Percentiles rank a stretch among this genome's conserved stretches.
These are phyloP conservation scores for Platycheirus rosarum DNA, from an alignment of 2,888 invertebrate species.

Conservation along the genomic window DNA sequence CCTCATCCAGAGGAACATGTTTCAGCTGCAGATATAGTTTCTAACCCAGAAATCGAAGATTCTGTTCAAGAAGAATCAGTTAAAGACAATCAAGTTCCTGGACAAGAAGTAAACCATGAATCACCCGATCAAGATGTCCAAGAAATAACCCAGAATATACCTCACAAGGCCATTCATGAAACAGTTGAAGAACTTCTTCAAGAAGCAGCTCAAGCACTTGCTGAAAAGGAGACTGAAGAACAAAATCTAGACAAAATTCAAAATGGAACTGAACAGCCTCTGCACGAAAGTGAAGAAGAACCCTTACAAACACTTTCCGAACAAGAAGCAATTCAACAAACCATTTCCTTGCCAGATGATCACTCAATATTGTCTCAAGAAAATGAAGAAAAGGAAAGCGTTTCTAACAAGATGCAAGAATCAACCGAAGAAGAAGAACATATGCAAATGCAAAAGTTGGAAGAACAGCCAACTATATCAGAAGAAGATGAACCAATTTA, in stretches of 20 bases:
- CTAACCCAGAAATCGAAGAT: not conserved
- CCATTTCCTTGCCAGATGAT: not conserved
- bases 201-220: conserved; percentile 10
- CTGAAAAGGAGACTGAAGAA: conserved; percentile 2
- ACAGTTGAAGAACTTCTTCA: conserved; percentile 19
- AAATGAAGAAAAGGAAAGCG: not conserved
- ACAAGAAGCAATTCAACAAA: not conserved
- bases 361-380: not conserved
- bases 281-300: conserved; percentile 13
- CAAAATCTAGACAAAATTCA: conserved; percentile 9
- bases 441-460: not conserved
- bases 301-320: conserved; percentile 3
- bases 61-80: not conserved
- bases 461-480: not conserved
- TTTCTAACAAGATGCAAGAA: not conserved
- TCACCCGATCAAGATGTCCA: not conserved
- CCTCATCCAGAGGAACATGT: not conserved
- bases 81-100: not conserved
- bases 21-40: not conserved
- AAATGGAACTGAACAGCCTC: not conserved
- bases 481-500: conserved; percentile 14
- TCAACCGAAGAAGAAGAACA: not conserved
- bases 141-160: not conserved
- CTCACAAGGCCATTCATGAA: conserved; percentile 4
- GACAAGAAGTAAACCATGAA: not conserved